phyloP scores from a whole-genome alignment of 2,113 vertebrate genomes.

The Ceuthmochares aereus region DNA sequence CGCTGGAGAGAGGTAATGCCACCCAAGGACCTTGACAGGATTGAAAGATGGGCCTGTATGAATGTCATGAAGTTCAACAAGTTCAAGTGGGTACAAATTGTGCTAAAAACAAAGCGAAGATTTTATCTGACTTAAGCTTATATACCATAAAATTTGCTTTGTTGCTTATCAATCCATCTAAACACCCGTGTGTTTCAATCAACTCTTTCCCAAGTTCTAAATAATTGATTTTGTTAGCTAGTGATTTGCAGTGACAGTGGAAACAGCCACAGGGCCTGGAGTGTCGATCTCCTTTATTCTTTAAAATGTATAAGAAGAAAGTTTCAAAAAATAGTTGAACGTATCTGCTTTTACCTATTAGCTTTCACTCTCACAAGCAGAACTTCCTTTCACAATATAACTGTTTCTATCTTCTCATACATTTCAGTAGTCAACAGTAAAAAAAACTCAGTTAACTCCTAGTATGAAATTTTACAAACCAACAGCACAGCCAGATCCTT shows the following conservation, averaged over 20 bases:
- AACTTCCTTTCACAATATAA: background rate
- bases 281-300: background rate
- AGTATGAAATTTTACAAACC: background rate
- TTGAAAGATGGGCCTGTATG: too few species aligned
- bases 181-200: background rate
- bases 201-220: background rate
- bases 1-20: too few species aligned
- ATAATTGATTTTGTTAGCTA: constrained; percentile 25
- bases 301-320: background rate
- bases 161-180: background rate
- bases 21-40: too few species aligned
- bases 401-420: background rate
- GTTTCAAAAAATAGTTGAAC: background rate
- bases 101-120: background rate
- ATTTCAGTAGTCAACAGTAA: background rate
- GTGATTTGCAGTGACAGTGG: background rate
- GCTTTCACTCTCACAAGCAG: background rate
- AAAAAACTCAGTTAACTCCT: background rate
- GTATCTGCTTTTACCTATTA: background rate
- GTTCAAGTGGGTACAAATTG: background rate
- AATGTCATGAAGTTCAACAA: background rate
- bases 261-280: background rate
- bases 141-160: constrained; percentile 19
- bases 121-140: background rate
- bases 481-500: background rate